Evolutionary conservation across 2,113 vertebrate genomes (phyloP).

Genomic region (Desmodus rotundus): DNA sequence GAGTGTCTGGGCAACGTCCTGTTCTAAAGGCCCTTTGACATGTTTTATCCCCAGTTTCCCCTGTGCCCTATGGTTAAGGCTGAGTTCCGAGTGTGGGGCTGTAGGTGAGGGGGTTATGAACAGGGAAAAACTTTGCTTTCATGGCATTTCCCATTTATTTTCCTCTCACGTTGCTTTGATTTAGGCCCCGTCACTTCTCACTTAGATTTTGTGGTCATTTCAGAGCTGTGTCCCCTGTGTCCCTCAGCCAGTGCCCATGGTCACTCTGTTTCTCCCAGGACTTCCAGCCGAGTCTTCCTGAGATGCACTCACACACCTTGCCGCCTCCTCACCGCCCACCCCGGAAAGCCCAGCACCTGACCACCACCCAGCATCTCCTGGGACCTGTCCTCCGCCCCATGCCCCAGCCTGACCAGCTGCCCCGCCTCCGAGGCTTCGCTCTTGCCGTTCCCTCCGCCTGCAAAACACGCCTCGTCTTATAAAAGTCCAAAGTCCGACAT

Average conservation of each 20-base stretch:
- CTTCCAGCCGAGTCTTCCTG: background rate
- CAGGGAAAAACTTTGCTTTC: rapidly evolving
- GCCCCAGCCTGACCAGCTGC: rapidly evolving
- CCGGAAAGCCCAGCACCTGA: rapidly evolving
- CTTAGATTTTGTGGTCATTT: background rate
- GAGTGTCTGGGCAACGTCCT: background rate
- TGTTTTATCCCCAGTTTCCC: too few relatives aligned
- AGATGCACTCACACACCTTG: background rate
- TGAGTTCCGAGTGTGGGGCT: rapidly evolving
- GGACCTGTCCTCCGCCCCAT: rapidly evolving
- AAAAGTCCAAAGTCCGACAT: background rate
- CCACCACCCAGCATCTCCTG: rapidly evolving
- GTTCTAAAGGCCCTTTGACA: rapidly evolving
- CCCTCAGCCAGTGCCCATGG: too few relatives aligned
- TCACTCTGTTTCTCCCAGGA: too few relatives aligned
- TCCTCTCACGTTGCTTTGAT: background rate
- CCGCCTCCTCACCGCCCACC: rapidly evolving
- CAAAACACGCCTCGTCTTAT: rapidly evolving
- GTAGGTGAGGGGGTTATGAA: rapidly evolving
- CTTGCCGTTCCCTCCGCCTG: background rate
- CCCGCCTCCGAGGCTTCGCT: background rate
- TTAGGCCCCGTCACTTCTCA: background rate
- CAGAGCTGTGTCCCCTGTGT: background rate
- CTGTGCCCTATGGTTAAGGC: background rate
- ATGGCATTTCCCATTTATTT: rapidly evolving